A percentile compares a stretch with the other conserved stretches of the same genome.
Evolutionary conservation across 2,113 vertebrate species (phyloP).

Genomic region (Mesembrinibis cayennensis): DNA sequence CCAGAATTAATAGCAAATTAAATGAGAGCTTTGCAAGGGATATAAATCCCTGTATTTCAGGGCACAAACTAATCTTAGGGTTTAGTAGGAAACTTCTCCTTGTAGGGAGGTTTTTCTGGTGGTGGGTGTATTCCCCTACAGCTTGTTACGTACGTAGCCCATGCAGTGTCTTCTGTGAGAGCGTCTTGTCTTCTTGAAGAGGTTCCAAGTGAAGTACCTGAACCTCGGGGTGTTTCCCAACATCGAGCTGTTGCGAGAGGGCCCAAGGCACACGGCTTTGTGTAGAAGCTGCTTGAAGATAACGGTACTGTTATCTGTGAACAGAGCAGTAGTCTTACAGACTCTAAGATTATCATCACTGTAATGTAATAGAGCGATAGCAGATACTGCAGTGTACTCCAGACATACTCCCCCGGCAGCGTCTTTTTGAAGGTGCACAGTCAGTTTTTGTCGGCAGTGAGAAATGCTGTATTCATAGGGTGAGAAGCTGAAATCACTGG

Average conservation of each 20-base stretch:
- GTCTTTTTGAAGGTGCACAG: fast-evolving
- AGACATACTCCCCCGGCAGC: too few relatives aligned
- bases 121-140: fast-evolving
- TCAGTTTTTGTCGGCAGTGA: fast-evolving
- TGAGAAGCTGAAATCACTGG: background rate
- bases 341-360: background rate
- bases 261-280: background rate
- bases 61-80: background rate
- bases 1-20: slow-evolving; percentile 13
- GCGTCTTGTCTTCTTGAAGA: background rate
- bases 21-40: background rate
- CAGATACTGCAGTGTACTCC: fast-evolving
- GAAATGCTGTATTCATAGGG: fast-evolving
- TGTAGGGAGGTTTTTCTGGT: background rate
- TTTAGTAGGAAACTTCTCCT: background rate
- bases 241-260: fast-evolving
- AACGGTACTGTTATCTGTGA: fast-evolving
- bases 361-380: fast-evolving
- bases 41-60: background rate
- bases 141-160: fast-evolving
- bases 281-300: background rate
- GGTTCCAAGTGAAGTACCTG: background rate
- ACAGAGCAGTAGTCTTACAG: background rate
- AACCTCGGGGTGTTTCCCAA: background rate
- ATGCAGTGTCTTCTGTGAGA: background rate